Conservation (phyloP, 1,140 invertebrate species). For the Stegodyphus dumicola region DNA sequence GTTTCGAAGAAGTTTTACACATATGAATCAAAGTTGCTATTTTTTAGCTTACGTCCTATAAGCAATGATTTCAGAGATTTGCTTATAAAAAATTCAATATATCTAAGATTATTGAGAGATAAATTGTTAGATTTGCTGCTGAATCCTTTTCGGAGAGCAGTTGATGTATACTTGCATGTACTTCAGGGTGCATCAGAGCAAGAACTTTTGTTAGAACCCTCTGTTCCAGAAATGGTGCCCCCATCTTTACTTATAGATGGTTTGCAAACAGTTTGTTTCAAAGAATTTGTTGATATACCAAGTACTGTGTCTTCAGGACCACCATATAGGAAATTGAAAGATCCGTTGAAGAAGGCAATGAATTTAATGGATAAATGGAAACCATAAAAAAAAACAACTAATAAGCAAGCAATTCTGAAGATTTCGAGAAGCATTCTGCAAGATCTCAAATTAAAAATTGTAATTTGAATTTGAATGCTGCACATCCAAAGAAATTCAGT, state of each 20-base stretch:
- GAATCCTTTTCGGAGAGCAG: neutral
- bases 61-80: neutral
- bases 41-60: neutral
- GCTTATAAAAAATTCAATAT: constrained; percentile 12
- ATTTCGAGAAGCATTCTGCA: no score
- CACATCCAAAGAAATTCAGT: no score
- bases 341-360: no score
- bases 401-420: no score
- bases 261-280: neutral
- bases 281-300: no score
- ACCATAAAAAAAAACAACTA: no score
- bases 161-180: neutral
- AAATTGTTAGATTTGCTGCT: neutral
- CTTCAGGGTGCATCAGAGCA: neutral
- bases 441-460: no score
- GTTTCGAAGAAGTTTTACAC: neutral
- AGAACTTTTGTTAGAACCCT: neutral
- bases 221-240: neutral
- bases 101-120: neutral
- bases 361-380: no score
- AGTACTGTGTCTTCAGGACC: no score
- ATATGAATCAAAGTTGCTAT: neutral
- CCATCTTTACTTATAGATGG: neutral
- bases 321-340: no score
- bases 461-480: no score